phyloP scores from a whole-genome alignment of 2,113 vertebrate genomes.

The Laticauda colubrina region DNA sequence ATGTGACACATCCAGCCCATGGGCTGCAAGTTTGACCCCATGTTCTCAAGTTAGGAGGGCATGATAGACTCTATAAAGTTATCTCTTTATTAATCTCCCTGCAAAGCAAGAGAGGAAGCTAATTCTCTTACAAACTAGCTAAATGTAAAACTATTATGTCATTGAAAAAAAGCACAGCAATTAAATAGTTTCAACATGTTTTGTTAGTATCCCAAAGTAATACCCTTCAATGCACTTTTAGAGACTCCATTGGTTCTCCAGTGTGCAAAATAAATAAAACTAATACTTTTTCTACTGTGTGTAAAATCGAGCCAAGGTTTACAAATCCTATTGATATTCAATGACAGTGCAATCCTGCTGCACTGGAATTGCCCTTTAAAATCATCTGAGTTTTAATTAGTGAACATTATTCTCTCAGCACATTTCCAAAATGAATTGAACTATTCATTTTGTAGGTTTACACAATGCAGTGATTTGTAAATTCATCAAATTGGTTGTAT shows the following conservation, averaged over 20 bases:
- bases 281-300: background rate
- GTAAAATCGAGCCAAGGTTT: constrained; percentile 33
- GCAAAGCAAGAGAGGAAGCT: background rate
- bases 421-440: background rate
- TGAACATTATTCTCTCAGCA: background rate
- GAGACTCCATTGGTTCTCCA: background rate
- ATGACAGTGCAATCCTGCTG: constrained; percentile 54
- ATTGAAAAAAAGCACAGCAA: background rate
- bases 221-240: background rate
- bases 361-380: background rate
- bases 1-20: too few relatives aligned
- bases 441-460: background rate
- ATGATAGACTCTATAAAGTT: background rate
- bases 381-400: background rate
- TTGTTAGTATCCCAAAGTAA: background rate
- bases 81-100: background rate
- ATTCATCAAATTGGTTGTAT: background rate
- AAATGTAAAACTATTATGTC: background rate
- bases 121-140: background rate
- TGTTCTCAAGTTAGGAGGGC: background rate
- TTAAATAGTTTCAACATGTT: background rate
- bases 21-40: too few relatives aligned
- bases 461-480: background rate
- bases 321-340: constrained; percentile 64
- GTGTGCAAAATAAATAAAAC: background rate